Base-by-base conservation (phyloP, 1,140 invertebrate genomes). In the Brachystomella parvula region DNA sequence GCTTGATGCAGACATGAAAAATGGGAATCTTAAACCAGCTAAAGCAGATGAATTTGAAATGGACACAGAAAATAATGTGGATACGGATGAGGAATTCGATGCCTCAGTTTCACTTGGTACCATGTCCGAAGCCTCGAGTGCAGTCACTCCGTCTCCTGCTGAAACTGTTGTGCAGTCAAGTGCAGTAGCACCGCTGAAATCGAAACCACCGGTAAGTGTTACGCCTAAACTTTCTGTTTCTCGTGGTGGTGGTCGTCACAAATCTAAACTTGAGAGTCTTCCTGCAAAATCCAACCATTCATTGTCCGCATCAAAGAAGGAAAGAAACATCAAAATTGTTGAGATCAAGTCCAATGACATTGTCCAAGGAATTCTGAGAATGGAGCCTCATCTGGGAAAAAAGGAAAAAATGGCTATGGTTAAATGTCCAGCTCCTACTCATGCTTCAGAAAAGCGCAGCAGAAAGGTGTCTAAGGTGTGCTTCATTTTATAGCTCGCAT, bases 311-410 rank as follows among this genome's bases (percentile, higher is more conserved):
- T 29, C 33, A 3, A 12, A 21, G 2, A 35, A 26, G 15, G 67
- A 68, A 39, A 63, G 68, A 35, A 73, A 73, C 49, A 64, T 73
- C 2, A 73, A 71, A 63, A 73, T 73, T 53, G 72, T 73, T 9
- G 72, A 73, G 67, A 73, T 73, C 53, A 68, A 66, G 29, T 68
- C 67, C 15, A 66, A 67, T 19, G 69, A 73, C 29, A 65, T 73
- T 2, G 66, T 71, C 3, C 72, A 73, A 65, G 72, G 72, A 24
- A 73, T 73, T 61, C 64, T 73, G 29, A 28, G 69, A 59, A 71
- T 73, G 72, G 69, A 73, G 57, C 72, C 72, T 26, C 71, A 71
- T 35, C 28, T 68, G 28, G 35, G 58, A 12, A 35, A 33, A 19
- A 68, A 63, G 63, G 65, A 67, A 17, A 63, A 68, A 39, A 61